Evolutionary conservation across 1,140 invertebrate genomes (phyloP).

Genomic region (Drosophila sp.): DNA sequence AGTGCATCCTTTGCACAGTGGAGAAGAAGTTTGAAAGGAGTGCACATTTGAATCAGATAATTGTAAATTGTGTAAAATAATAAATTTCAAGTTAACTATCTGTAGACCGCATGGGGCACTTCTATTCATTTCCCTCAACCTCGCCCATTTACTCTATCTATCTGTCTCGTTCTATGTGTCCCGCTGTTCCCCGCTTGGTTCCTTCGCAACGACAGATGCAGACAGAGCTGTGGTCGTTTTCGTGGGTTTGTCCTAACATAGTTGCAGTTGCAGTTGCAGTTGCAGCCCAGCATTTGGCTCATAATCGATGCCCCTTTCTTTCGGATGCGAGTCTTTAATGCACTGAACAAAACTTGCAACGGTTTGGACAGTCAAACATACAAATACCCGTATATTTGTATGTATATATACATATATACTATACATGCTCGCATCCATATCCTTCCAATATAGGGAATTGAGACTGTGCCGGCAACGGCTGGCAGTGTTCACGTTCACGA

Average conservation of each 20-base stretch:
- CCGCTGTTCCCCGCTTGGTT: slow-evolving; percentile 16
- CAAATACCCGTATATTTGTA: slow-evolving; percentile 4
- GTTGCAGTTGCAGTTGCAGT: slow-evolving; percentile 57
- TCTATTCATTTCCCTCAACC: slow-evolving; percentile 55
- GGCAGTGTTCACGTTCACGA: slow-evolving; percentile 42
- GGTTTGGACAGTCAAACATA: slow-evolving; percentile 3
- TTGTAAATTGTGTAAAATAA: slow-evolving; percentile 84
- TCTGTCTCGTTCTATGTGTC: neutral
- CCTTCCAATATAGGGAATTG: slow-evolving; percentile 3
- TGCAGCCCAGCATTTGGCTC: slow-evolving; percentile 32
- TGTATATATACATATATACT: neutral
- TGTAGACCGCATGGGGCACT: slow-evolving; percentile 73
- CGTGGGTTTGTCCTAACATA: slow-evolving; percentile 37
- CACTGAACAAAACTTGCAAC: slow-evolving; percentile 36
- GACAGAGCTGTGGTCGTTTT: slow-evolving; percentile 15
- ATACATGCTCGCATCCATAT: slow-evolving; percentile 10
- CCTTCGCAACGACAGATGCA: slow-evolving; percentile 6
- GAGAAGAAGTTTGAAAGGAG: neutral
- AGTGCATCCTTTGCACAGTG: slow-evolving; percentile 41
- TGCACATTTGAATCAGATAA: slow-evolving; percentile 83
- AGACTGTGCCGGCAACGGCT: slow-evolving; percentile 6
- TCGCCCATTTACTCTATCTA: no score
- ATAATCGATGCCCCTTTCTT: slow-evolving; percentile 37
- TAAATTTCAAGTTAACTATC: slow-evolving; percentile 83
- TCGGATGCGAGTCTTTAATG: slow-evolving; percentile 29